Conservation (phyloP, 2,797 vertebrate genomes). For the Cyclura pinguis region DNA sequence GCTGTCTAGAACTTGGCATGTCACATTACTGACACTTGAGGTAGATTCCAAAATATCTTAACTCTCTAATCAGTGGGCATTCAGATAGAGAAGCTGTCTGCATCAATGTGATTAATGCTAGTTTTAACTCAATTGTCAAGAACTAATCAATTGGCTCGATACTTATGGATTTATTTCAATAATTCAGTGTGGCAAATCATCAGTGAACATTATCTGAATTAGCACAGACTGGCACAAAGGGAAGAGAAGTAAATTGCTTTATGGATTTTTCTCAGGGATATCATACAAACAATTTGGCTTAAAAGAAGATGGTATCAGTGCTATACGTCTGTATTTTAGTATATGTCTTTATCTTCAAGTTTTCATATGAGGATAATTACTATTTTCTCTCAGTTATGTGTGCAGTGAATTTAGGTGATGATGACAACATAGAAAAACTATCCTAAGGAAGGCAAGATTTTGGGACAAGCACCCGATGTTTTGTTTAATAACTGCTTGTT, state of each 20-base stretch:
- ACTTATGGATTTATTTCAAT: constrained; percentile 70
- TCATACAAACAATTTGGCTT: constrained; percentile 49
- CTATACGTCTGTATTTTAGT: constrained; percentile 29
- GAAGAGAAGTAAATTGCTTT: constrained; percentile 66
- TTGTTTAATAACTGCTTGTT: constrained; percentile 7
- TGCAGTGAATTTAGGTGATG: constrained; percentile 41
- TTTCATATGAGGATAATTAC: constrained; percentile 46
- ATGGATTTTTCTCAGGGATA: constrained; percentile 60
- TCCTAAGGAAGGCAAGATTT: constrained; percentile 6
- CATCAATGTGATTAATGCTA: constrained; percentile 62
- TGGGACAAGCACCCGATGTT: constrained; percentile 1
- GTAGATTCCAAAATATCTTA: constrained; percentile 59
- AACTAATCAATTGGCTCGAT: constrained; percentile 61
- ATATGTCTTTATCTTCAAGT: constrained; percentile 23
- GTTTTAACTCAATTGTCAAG: constrained; percentile 72
- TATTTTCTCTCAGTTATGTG: constrained; percentile 26
- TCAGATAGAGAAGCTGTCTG: constrained; percentile 50
- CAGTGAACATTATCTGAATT: constrained; percentile 72
- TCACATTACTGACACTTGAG: constrained; percentile 24
- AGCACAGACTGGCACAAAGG: constrained; percentile 55
- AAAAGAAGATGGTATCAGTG: constrained; percentile 45
- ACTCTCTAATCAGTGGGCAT: constrained; percentile 51
- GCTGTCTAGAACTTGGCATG: constrained; percentile 23
- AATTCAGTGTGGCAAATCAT: constrained; percentile 67
- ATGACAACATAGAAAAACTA: constrained; percentile 20